These are phyloP conservation scores for Tipula unca DNA, from an alignment of 2,888 invertebrate species.

Conservation along the genomic window DNA sequence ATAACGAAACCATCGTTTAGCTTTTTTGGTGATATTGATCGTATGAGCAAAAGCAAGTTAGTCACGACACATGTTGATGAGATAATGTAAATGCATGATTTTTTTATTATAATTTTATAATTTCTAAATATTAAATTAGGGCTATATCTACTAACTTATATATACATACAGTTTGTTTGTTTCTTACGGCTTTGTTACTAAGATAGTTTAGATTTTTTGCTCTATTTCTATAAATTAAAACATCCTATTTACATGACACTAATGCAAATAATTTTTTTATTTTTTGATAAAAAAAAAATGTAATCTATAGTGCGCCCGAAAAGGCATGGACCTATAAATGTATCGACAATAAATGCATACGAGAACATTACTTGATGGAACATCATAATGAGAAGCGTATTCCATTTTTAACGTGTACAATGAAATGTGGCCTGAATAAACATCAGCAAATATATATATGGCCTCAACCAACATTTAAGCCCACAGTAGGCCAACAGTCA, in stretches of 20 bases:
- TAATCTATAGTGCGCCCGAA: conserved; percentile 35
- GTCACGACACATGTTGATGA: background rate
- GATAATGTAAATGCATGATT: conserved; percentile 21
- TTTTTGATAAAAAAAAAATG: background rate
- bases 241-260: background rate
- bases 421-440: conserved; percentile 60
- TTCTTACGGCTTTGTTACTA: background rate
- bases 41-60: conserved; percentile 32
- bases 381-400: conserved; percentile 41
- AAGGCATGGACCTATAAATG: conserved; percentile 71
- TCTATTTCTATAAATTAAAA: background rate
- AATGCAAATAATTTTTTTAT: background rate
- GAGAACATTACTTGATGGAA: conserved; percentile 41
- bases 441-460: conserved; percentile 50
- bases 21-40: conserved; percentile 19
- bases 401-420: conserved; percentile 65
- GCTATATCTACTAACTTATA: background rate
- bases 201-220: background rate
- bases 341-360: conserved; percentile 59
- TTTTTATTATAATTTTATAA: conserved; percentile 16
- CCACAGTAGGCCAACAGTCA: conserved; percentile 47
- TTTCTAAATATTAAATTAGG: background rate
- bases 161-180: background rate
- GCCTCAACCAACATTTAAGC: conserved; percentile 70
- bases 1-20: conserved; percentile 15